Evolutionary conservation across 1,140 invertebrate genomes (phyloP).

Genomic region (Dufourea novaeangliae): DNA sequence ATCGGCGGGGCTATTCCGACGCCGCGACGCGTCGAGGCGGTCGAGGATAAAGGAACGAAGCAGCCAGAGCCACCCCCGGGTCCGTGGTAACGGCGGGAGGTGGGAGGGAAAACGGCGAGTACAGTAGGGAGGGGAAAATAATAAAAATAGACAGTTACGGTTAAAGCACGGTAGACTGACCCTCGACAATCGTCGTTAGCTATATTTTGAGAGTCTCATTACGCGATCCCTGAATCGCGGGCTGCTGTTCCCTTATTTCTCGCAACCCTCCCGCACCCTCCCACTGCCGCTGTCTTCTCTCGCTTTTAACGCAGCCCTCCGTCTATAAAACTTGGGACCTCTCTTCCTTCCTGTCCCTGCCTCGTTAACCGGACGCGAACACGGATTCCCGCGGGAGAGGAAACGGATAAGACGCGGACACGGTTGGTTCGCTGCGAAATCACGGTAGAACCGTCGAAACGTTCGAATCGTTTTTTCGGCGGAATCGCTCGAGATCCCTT

Average conservation of each 20-base stretch:
- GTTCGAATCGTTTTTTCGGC: slow-evolving; percentile 29
- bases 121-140: slow-evolving; percentile 67
- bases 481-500: slow-evolving; percentile 44
- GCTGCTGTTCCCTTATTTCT: slow-evolving; percentile 69
- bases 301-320: slow-evolving; percentile 59
- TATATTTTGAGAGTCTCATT: slow-evolving; percentile 79
- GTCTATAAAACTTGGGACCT: slow-evolving; percentile 74
- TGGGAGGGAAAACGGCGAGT: neutral
- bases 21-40: slow-evolving; percentile 51
- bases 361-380: slow-evolving; percentile 67
- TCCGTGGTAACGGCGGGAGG: neutral
- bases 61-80: neutral
- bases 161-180: slow-evolving; percentile 79
- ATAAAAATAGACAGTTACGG: slow-evolving; percentile 79
- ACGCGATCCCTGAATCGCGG: slow-evolving; percentile 71
- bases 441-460: neutral
- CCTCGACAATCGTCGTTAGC: slow-evolving; percentile 78
- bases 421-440: neutral
- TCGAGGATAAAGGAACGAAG: slow-evolving; percentile 52
- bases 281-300: slow-evolving; percentile 22
- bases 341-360: slow-evolving; percentile 69
- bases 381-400: slow-evolving; percentile 40
- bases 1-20: slow-evolving; percentile 74
- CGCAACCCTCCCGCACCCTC: slow-evolving; percentile 25
- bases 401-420: slow-evolving; percentile 36